These are phyloP conservation scores for Erebia epiphron DNA, from an alignment of 2,888 invertebrate species.

Conservation along the genomic window DNA sequence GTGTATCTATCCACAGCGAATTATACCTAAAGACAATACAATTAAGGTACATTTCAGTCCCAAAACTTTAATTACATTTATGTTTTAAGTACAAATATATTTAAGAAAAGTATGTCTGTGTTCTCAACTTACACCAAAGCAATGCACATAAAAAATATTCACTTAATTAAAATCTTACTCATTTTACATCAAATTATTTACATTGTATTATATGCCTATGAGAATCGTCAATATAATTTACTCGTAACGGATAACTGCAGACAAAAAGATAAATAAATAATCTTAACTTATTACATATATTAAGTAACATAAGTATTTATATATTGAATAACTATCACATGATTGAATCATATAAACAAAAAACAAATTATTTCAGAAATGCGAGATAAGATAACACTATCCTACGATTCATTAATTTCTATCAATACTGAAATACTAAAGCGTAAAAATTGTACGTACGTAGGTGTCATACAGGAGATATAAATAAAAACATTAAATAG, in stretches of 20 bases:
- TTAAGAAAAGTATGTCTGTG: not conserved
- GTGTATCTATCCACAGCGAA: not conserved
- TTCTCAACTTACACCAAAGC: not conserved
- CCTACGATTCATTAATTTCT: slow-evolving; percentile 8
- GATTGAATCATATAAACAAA: slow-evolving; percentile 18
- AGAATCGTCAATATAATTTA: slow-evolving; percentile 15
- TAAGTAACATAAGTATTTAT: not conserved
- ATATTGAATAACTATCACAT: slow-evolving; percentile 10
- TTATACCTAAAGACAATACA: not conserved
- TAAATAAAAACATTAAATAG: slow-evolving; percentile 23
- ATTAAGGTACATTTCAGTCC: slow-evolving; percentile 13
- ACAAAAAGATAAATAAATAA: not conserved
- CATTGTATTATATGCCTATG: slow-evolving; percentile 7
- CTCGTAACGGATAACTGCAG: slow-evolving; percentile 2
- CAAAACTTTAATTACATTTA: not conserved
- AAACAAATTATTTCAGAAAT: slow-evolving; percentile 31
- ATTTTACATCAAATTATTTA: slow-evolving; percentile 10
- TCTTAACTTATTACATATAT: not conserved
- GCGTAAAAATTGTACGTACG: slow-evolving; percentile 7
- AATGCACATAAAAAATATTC: not conserved
- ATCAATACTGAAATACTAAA: slow-evolving; percentile 22
- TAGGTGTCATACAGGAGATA: slow-evolving; percentile 14
- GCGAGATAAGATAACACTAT: slow-evolving; percentile 31
- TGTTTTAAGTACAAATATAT: not conserved
- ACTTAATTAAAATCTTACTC: not conserved